A percentile compares a stretch with the other conserved stretches of the same genome.
These are phyloP conservation scores for Agrotis segetum DNA, from an alignment of 2,888 invertebrate genomes.

Conservation along the genomic window DNA sequence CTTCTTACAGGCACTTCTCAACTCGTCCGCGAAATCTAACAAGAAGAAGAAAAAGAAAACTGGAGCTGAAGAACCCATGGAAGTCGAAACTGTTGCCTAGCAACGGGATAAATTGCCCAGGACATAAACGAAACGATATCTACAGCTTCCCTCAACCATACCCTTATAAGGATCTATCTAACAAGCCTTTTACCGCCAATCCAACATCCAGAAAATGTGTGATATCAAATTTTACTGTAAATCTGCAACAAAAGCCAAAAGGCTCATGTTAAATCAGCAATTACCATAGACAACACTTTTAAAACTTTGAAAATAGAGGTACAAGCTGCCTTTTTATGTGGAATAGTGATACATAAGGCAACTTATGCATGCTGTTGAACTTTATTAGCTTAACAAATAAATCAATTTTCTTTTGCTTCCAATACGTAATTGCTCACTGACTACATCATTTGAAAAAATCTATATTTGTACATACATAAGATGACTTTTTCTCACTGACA, in stretches of 20 bases:
- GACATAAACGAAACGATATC: conserved; percentile 66
- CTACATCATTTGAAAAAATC: conserved; percentile 44
- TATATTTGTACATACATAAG: conserved; percentile 53
- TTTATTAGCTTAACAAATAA: conserved; percentile 41
- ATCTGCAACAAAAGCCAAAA: conserved; percentile 25
- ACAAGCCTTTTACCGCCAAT: conserved; percentile 31
- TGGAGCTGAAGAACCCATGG: conserved; percentile 91
- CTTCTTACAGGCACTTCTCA: conserved; percentile 92
- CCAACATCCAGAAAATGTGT: conserved; percentile 15
- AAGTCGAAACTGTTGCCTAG: conserved; percentile 91
- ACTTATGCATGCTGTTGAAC: conserved; percentile 38
- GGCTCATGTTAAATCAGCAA: conserved; percentile 39
- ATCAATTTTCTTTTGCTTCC: conserved; percentile 39
- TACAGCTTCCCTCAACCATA: conserved; percentile 71
- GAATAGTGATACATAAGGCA: conserved; percentile 32
- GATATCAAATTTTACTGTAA: conserved; percentile 32
- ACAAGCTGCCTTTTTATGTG: conserved; percentile 36
- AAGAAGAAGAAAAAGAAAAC: conserved; percentile 98
- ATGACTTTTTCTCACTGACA: conserved; percentile 43
- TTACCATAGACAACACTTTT: conserved; percentile 16
- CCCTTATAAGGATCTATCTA: conserved; percentile 59
- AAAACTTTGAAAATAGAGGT: conserved; percentile 25
- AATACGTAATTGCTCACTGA: conserved; percentile 45
- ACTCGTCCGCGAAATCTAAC: conserved; percentile 95
- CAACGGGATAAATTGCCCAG: conserved; percentile 63